Base-by-base conservation (phyloP, 2,797 vertebrate species). In the Galago senegalensis region DNA sequence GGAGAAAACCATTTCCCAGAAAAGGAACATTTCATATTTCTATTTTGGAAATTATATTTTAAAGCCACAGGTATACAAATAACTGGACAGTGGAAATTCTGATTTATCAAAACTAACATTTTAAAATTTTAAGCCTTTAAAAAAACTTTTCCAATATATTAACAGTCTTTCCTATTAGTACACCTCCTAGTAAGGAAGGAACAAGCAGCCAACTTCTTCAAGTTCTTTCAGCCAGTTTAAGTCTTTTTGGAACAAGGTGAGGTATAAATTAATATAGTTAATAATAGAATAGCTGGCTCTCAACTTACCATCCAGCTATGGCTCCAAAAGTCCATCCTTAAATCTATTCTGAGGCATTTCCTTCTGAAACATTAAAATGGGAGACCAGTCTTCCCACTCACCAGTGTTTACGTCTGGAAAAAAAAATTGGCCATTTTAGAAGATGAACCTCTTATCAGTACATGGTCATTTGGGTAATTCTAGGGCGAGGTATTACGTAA, bases 241-340 rank as follows among this genome's bases (percentile, higher is more conserved):
- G 40, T 72, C 27, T 20, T 53, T 95, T 70, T 86, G 53, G 58
- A 89, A 58, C 58, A 83, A 87, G 40, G 43, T 21, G 4, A 7
- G 18, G 40, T 80, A 40, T 72, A 83, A 79, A 87, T 81, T 77
- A 60, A 73, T 61, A 43, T 67, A 79, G 49, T 79, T 27, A 83
- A 27, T 65, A 79, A 85, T 18, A 80, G 65, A 91, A 72, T 20
- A 91, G 9, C 53, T 90, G 53, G 18, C 31, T 91, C 29, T 95
- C 65, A 94, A 95, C 61, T 94, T 80, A 92, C 25, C 27, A 91
- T 63, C 69, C 60, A 43, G 5, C 25, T 76, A 61, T 87, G n/a
- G 31, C 65, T 89, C n/a, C 49, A 53, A 72, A 72, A 65, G 29
- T 53, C 67, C 37, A 77, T 49, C 86, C 34, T 81, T 53, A 37